These are phyloP conservation scores for Drosophila incognita DNA, from an alignment of 2,888 invertebrate genomes.

Conservation along the genomic window DNA sequence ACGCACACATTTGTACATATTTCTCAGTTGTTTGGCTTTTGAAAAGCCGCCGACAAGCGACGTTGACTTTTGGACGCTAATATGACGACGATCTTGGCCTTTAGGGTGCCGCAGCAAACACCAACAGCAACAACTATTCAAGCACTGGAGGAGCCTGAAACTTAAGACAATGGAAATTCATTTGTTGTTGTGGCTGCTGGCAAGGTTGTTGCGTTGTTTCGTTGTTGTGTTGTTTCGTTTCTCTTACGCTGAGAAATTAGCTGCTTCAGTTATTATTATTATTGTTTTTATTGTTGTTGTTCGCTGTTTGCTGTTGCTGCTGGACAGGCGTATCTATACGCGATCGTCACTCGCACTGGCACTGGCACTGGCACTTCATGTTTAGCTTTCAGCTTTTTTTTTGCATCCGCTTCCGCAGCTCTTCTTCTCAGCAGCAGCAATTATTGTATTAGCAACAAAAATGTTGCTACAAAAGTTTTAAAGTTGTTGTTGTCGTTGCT, in stretches of 20 bases:
- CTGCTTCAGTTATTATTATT: slow-evolving; percentile 77
- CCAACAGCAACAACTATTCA: slow-evolving; percentile 37
- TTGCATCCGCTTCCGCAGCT: slow-evolving; percentile 77
- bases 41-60: slow-evolving; percentile 77
- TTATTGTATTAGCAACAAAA: slow-evolving; percentile 76
- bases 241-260: slow-evolving; percentile 78
- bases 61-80: slow-evolving; percentile 80
- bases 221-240: slow-evolving; percentile 32
- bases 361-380: slow-evolving; percentile 72
- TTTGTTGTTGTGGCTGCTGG: slow-evolving; percentile 73
- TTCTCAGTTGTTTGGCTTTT: slow-evolving; percentile 69
- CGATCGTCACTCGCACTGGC: slow-evolving; percentile 74
- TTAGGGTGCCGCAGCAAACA: slow-evolving; percentile 65
- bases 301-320: slow-evolving; percentile 30
- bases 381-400: slow-evolving; percentile 74
- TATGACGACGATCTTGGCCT: slow-evolving; percentile 82
- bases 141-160: slow-evolving; percentile 64
- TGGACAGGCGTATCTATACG: slow-evolving; percentile 70
- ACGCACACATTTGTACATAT: slow-evolving; percentile 51
- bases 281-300: slow-evolving; percentile 23
- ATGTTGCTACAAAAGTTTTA: slow-evolving; percentile 52
- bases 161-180: slow-evolving; percentile 77
- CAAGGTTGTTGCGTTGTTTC: slow-evolving; percentile 66
- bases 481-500: background rate
- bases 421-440: slow-evolving; percentile 55